Conservation (phyloP, 2,888 invertebrate species). For the Ellobium chinense region DNA sequence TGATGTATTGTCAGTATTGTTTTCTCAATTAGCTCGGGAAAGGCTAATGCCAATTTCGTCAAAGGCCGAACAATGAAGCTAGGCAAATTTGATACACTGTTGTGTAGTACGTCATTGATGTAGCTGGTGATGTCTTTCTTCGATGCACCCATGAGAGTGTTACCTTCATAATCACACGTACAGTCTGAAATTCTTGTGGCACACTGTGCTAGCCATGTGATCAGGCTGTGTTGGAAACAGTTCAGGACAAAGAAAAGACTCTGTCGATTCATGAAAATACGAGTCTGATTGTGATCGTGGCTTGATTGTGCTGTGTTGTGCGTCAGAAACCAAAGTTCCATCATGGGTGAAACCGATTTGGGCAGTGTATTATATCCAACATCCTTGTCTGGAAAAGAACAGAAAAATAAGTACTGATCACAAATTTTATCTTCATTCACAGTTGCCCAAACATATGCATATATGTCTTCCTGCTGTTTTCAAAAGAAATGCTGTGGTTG, state of each 20-base stretch:
- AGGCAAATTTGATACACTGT: not conserved
- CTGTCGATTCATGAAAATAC: not conserved
- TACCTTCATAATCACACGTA: too few relatives aligned
- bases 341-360: not conserved
- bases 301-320: not conserved
- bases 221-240: conserved; percentile 4
- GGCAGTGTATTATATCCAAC: not conserved
- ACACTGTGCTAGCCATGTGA: conserved; percentile 1
- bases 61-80: not conserved
- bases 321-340: conserved; percentile 8
- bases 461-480: too few relatives aligned
- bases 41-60: not conserved
- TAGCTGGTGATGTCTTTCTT: not conserved
- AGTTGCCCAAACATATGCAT: too few relatives aligned
- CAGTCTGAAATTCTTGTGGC: too few relatives aligned
- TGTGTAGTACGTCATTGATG: not conserved
- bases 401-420: not conserved
- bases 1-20: not conserved
- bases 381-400: not conserved
- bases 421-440: too few relatives aligned
- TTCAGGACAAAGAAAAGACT: not conserved
- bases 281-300: not conserved
- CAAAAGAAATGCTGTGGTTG: too few relatives aligned
- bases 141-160: not conserved
- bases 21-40: not conserved